phyloP scores from a whole-genome alignment of 2,113 vertebrate species.

The Elanus axillaris region DNA sequence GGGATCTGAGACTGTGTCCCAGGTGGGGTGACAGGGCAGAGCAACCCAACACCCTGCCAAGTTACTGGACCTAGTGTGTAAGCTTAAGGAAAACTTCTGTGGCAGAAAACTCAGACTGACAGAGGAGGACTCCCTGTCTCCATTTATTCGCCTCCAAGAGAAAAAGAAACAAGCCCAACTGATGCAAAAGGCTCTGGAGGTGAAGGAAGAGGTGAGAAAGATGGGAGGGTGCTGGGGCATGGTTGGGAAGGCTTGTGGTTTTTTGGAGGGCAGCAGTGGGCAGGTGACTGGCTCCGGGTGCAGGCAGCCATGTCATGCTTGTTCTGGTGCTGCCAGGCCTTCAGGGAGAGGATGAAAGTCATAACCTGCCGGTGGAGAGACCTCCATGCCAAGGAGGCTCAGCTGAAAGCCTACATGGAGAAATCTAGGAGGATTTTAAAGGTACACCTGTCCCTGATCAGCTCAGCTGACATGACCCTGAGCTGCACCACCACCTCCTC shows the following conservation, averaged over 20 bases:
- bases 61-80: accelerated
- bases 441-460: slow-evolving; percentile 51
- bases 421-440: slow-evolving; percentile 68
- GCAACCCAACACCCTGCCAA: not conserved
- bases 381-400: slow-evolving; percentile 34
- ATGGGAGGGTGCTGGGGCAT: accelerated
- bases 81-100: not conserved
- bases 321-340: slow-evolving; percentile 47
- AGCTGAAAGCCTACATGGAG: slow-evolving; percentile 58
- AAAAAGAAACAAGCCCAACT: slow-evolving; percentile 57
- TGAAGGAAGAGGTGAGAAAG: slow-evolving; percentile 60
- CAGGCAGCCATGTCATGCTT: not conserved
- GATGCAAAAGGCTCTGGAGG: slow-evolving; percentile 54
- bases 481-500: not conserved
- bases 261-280: not conserved
- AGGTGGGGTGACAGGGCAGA: too few species aligned
- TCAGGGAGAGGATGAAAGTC: slow-evolving; percentile 61
- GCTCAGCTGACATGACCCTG: not conserved
- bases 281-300: not conserved
- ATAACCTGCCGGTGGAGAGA: slow-evolving; percentile 58
- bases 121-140: slow-evolving; percentile 26
- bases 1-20: not conserved
- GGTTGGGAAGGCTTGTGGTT: not conserved
- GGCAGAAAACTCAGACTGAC: slow-evolving; percentile 48
- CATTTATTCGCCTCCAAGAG: slow-evolving; percentile 53